Percentiles rank a stretch among this genome's conserved stretches.
phyloP scores from a whole-genome alignment of 2,888 invertebrate genomes.

The Pseudoips prasinana region DNA sequence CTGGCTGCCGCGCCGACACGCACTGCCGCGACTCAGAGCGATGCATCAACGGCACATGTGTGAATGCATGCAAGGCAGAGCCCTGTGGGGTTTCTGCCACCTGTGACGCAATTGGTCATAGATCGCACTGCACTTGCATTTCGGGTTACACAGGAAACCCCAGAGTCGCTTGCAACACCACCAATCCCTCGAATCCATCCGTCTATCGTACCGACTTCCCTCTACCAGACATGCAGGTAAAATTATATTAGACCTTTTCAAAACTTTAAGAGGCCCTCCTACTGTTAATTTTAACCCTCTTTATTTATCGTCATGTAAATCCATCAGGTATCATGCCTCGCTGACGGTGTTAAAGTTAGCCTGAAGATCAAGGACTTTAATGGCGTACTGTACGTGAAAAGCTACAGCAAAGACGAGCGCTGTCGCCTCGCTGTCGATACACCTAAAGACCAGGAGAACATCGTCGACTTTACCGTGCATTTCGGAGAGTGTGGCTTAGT shows the following conservation, averaged over 20 bases:
- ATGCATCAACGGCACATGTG: slow-evolving; percentile 90
- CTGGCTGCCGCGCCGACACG: slow-evolving; percentile 86
- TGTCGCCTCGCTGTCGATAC: slow-evolving; percentile 91
- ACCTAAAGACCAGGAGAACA: slow-evolving; percentile 85
- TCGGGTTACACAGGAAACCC: slow-evolving; percentile 90
- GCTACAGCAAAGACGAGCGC: slow-evolving; percentile 95
- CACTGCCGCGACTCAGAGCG: slow-evolving; percentile 90
- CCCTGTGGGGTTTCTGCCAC: slow-evolving; percentile 89
- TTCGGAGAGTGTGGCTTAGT: slow-evolving; percentile 96
- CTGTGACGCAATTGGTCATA: slow-evolving; percentile 89
- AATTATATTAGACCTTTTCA: too few relatives aligned
- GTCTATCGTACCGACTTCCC: slow-evolving; percentile 92
- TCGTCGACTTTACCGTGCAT: slow-evolving; percentile 92
- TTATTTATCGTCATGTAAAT: too few relatives aligned
- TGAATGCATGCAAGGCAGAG: slow-evolving; percentile 89
- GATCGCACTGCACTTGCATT: slow-evolving; percentile 89
- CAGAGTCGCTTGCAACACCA: slow-evolving; percentile 85
- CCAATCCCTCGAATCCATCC: slow-evolving; percentile 40
- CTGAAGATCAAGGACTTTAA: slow-evolving; percentile 91
- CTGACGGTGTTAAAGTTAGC: slow-evolving; percentile 94
- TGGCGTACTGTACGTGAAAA: slow-evolving; percentile 95
- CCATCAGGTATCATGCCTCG: slow-evolving; percentile 89
- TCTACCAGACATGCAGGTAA: slow-evolving; percentile 88
- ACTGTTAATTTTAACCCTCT: too few relatives aligned
- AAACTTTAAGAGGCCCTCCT: too few relatives aligned